phyloP scores from a whole-genome alignment of 2,797 vertebrate species.

The Heteromormyrus szaboi region DNA sequence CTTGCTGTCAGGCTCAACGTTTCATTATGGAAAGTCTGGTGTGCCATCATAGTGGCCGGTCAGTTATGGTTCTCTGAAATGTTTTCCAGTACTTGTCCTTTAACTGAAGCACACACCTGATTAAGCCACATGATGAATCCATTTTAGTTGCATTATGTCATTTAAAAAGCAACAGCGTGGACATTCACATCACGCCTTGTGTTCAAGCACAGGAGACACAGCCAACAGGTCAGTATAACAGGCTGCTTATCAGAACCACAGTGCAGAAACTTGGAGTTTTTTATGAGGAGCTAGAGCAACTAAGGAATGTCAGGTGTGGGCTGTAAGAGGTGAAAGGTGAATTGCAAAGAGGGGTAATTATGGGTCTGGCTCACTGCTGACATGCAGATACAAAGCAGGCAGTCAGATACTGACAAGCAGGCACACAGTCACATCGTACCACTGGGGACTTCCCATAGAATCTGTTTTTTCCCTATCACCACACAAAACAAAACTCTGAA shows the following conservation, averaged over 20 bases:
- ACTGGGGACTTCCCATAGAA: neutral
- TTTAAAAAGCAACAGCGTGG: neutral
- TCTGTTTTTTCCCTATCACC: neutral
- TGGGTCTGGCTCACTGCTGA: constrained; percentile 39
- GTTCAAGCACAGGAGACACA: neutral
- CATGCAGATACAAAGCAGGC: constrained; percentile 16
- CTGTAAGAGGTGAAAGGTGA: constrained; percentile 32
- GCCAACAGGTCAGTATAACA: neutral
- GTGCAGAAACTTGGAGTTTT: neutral
- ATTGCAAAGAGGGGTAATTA: constrained; percentile 53
- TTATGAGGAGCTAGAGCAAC: neutral
- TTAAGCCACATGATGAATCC: neutral
- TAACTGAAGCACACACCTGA: neutral
- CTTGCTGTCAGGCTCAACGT: neutral
- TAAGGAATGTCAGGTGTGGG: constrained; percentile 52
- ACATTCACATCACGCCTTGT: neutral
- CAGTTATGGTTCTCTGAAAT: too few relatives aligned
- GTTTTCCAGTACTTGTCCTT: neutral
- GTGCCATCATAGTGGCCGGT: neutral
- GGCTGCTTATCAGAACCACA: neutral
- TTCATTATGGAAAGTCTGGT: neutral
- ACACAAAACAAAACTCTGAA: neutral
- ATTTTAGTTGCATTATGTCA: neutral
- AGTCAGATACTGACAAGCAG: neutral
- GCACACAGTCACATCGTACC: neutral